A percentile compares a stretch with the other conserved stretches of the same genome.
phyloP scores from a whole-genome alignment of 2,113 vertebrate species.

The Lagopus leucura region DNA sequence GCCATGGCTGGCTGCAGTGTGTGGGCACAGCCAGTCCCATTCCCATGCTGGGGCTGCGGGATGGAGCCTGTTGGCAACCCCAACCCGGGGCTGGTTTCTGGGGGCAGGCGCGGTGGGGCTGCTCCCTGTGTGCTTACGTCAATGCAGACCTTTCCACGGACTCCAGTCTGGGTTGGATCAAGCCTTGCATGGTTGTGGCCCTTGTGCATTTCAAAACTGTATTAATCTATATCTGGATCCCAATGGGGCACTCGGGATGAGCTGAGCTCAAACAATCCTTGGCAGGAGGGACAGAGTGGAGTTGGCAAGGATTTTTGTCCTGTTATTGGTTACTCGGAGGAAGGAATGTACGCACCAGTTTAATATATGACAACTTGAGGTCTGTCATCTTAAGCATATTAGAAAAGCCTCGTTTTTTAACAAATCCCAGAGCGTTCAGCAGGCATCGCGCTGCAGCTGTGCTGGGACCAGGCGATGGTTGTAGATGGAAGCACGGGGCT shows the following conservation, averaged over 20 bases:
- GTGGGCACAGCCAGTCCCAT: accelerated
- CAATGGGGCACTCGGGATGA: constrained; percentile 40
- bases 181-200: constrained; percentile 47
- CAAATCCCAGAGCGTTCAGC: constrained; percentile 8
- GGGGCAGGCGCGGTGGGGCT: not conserved
- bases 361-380: constrained; percentile 63
- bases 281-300: constrained; percentile 50
- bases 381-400: constrained; percentile 55
- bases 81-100: not conserved
- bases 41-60: accelerated
- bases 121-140: constrained; percentile 12
- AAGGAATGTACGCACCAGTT: constrained; percentile 56
- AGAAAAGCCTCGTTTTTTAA: constrained; percentile 60
- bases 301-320: constrained; percentile 59
- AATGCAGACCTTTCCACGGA: constrained; percentile 56
- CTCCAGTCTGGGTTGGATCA: constrained; percentile 50
- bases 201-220: constrained; percentile 29
- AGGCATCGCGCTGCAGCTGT: constrained; percentile 22
- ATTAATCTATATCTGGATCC: constrained; percentile 67
- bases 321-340: constrained; percentile 39
- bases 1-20: accelerated
- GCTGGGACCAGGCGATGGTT: not conserved
- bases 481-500: not conserved
- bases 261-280: constrained; percentile 64
- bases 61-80: accelerated